Evolutionary conservation across 2,888 invertebrate species (phyloP), one percentile per base, ranked within the genome.

Genomic region (Halictus ligatus): DNA sequence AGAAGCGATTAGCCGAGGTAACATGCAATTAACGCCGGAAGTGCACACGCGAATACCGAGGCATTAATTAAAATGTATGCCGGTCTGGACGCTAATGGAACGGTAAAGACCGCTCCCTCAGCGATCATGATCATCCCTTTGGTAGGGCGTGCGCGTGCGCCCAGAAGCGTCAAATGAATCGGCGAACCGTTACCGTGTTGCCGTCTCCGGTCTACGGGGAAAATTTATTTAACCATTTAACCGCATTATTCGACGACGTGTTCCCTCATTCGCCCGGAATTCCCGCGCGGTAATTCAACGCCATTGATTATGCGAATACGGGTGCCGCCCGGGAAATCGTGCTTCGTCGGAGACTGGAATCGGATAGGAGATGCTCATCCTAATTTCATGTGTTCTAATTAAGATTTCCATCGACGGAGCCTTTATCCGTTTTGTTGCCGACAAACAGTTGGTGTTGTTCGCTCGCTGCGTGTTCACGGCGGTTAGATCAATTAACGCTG

Each of bases 1-100:
- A 85, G 83, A 77, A 83, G 79, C 87, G 86, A 92, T 91, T 92
- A 90, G 75, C 84, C 76, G 80, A 67, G 90, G 89, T 92, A 92
- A 91, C 89, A 85, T 85, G 90, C 85, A 92, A 89, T 91, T 91
- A 86, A 86, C 86, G 78, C 78, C 50, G 25, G 35, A 67, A 50
- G 72, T 40, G 72, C 69, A 43, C 75, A 2, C 58, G 40, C 75
- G 80, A 80, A 87, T 80, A 35, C 35, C 25, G n/a, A 4, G 71
- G 58, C 48, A 80, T 78, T 87, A 87, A 87, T 87, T 87, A 86
- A 87, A 86, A 87, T 71, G 79, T 80, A 78, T 77, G 83, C 73
- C 54, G 18, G 21, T 50, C 74, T 35, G 8, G 80, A 73, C 77
- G 78, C 74, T 87, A 87, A 87, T 87, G 87, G 80, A 83, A 78